Evolutionary conservation across 2,797 vertebrate genomes (phyloP), one percentile per base, ranked within the genome.

Genomic region (Alectoris magna): DNA sequence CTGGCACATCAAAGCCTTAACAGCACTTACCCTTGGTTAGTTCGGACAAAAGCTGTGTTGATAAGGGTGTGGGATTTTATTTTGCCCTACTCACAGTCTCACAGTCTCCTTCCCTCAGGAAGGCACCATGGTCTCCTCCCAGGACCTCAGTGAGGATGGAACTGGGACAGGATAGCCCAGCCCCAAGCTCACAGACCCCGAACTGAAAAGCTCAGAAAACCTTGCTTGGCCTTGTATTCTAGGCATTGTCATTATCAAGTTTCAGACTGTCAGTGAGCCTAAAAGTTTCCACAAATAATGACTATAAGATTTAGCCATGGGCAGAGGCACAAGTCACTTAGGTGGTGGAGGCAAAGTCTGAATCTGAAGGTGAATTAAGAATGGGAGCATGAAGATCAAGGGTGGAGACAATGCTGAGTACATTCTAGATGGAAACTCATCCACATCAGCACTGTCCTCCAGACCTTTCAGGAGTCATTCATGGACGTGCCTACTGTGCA

Each of bases 231-330:
- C 10, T 0, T 15, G 10, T 41, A 3, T 24, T 64, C 15, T 55
- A 69, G 44, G 71, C 69, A 56, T 6, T 55, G 55, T 38, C 53
- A 88, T 73, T 23, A 13, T 31, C 10, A 14, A 6, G 23, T 53
- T 73, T 63, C 68, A 84, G 68, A 4, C 7, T 46, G 14, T 9
- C 46, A 21, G 27, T 2, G 64, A 87, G 19, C 16, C 36, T 48
- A n/a, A 60, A 48, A 19, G 27, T 39, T 39, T 41, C 48, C 77
- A 64, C 18, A 41, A 36, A n/a, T 10, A 34, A 2, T 0, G 0
- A 13, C 10, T 14, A 7, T 14, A 38, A 48, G 66, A 23, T 43
- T 14, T 5, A 83, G n/a, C 27, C 6, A 0, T 10, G 44, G 49
- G 58, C 44, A 53, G n/a, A 51, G n/a, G 16, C 41, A 24, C 6